phyloP scores from a whole-genome alignment of 2,113 vertebrate species.

The Scopus umbretta region DNA sequence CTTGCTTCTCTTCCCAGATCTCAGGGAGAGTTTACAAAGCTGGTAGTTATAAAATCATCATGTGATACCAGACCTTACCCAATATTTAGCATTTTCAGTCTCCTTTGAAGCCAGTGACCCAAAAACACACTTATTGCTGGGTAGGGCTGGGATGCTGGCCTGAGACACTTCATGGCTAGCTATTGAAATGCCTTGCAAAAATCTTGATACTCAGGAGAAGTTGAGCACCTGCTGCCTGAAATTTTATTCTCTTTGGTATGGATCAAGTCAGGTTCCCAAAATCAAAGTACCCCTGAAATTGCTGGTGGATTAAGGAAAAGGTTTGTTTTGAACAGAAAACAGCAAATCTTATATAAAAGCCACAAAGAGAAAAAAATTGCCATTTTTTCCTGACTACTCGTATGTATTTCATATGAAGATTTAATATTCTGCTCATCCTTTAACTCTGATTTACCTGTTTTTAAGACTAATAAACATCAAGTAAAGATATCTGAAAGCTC shows the following conservation, averaged over 20 bases:
- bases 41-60: background rate
- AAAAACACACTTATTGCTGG: accelerated
- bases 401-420: background rate
- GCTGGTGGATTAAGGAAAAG: background rate
- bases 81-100: background rate
- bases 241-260: background rate
- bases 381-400: background rate
- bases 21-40: background rate
- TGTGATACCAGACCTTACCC: background rate
- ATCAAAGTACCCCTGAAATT: background rate
- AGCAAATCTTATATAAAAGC: background rate
- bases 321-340: background rate
- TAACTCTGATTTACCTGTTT: background rate
- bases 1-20: background rate
- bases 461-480: background rate
- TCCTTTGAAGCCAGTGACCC: background rate
- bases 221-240: background rate
- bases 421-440: background rate
- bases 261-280: background rate
- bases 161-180: background rate
- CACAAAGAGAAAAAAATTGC: background rate
- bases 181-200: background rate
- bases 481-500: background rate
- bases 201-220: background rate
- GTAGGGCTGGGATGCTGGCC: background rate